These are phyloP conservation scores for Minunthozetes semirufus DNA, from an alignment of 2,888 invertebrate species.

Conservation along the genomic window DNA sequence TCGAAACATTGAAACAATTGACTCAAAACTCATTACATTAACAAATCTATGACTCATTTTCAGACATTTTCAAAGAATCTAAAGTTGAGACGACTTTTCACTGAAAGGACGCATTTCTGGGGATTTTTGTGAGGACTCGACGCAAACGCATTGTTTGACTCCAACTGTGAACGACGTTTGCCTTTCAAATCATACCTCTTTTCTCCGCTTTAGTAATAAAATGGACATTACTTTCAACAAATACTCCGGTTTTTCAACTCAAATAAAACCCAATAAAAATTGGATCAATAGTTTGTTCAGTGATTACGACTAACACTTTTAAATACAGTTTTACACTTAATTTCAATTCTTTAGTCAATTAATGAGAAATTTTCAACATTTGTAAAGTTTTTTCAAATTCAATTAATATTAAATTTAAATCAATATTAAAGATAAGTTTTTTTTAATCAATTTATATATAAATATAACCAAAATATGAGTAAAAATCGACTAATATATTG, in stretches of 20 bases:
- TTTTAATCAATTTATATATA: too few relatives aligned
- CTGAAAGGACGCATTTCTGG: not conserved
- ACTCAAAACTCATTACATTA: too few relatives aligned
- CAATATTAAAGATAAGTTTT: too few relatives aligned
- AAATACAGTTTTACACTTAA: too few relatives aligned
- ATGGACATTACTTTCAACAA: not conserved
- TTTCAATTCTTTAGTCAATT: too few relatives aligned
- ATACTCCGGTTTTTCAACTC: not conserved
- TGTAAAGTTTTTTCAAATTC: too few relatives aligned
- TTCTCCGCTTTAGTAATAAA: not conserved
- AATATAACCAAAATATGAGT: too few relatives aligned
- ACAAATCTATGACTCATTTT: not conserved
- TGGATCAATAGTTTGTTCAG: not conserved
- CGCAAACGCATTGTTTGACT: slow-evolving; percentile 12
- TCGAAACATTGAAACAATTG: not conserved
- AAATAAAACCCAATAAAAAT: not conserved
- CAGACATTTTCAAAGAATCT: slow-evolving; percentile 2
- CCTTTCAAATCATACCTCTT: not conserved
- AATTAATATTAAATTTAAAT: too few relatives aligned
- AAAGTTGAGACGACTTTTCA: not conserved
- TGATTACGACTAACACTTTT: not conserved
- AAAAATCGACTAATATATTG: too few relatives aligned
- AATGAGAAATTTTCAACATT: too few relatives aligned
- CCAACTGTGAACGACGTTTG: not conserved
- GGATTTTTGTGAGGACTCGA: not conserved